Evolutionary conservation across 2,888 invertebrate genomes (phyloP).

Genomic region (Drosophila histrio): DNA sequence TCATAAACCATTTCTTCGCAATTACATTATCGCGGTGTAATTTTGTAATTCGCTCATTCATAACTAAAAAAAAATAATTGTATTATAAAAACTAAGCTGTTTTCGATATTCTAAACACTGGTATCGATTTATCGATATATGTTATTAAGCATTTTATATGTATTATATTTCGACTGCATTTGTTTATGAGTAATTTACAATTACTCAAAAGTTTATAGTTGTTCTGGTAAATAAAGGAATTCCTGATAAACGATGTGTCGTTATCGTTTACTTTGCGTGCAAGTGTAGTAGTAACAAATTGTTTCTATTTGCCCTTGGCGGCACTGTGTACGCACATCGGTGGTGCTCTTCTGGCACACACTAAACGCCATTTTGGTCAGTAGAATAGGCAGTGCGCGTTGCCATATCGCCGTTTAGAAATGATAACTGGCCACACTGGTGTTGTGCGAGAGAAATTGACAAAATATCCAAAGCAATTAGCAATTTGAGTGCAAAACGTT

Average conservation of each 20-base stretch:
- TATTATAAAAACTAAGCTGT: neutral
- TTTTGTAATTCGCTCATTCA: neutral
- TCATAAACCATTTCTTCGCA: neutral
- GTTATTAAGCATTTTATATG: neutral
- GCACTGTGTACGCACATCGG: conserved; percentile 6
- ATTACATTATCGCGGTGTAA: neutral
- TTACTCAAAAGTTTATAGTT: neutral
- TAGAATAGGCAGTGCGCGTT: conserved; percentile 26
- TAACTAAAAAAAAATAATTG: neutral
- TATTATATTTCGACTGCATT: neutral
- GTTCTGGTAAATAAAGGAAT: neutral
- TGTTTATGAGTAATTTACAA: neutral
- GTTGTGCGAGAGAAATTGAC: conserved; percentile 65
- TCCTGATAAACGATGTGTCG: neutral
- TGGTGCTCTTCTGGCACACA: conserved; percentile 30
- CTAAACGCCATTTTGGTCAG: conserved; percentile 26
- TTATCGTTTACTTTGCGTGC: conserved; percentile 13
- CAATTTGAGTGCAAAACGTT: conserved; percentile 58
- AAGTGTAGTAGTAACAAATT: conserved; percentile 3
- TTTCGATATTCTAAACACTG: neutral
- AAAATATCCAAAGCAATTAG: conserved; percentile 59
- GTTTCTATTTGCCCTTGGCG: conserved; percentile 43
- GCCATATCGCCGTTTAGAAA: conserved; percentile 68
- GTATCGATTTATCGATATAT: conserved; percentile 22
- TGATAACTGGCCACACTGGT: conserved; percentile 49